Conservation (phyloP, 2,888 invertebrate genomes). For the Clusia tigrina region DNA sequence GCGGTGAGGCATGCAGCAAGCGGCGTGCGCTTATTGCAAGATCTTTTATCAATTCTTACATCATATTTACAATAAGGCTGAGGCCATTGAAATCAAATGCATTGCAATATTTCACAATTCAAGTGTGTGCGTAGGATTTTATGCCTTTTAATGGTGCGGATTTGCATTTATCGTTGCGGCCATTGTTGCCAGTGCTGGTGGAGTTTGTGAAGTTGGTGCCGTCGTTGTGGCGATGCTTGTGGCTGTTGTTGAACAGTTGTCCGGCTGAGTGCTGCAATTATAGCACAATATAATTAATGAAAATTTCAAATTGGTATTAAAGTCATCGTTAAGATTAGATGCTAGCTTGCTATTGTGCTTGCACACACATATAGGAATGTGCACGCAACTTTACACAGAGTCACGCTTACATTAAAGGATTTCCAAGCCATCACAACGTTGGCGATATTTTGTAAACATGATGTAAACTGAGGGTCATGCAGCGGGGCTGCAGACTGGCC, state of each 20-base stretch:
- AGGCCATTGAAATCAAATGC: conserved; percentile 50
- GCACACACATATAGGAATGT: too few relatives aligned
- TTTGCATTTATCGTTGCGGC: not conserved
- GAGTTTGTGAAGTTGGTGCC: not conserved
- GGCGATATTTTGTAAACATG: too few relatives aligned
- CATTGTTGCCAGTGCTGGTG: not conserved
- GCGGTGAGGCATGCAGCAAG: too few relatives aligned
- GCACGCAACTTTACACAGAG: too few relatives aligned
- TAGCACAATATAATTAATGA: conserved; percentile 49
- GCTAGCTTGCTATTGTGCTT: not conserved
- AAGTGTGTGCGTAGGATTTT: conserved; percentile 43
- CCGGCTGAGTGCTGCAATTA: conserved; percentile 24
- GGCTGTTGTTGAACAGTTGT: not conserved
- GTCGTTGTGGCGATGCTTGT: not conserved
- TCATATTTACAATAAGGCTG: conserved; percentile 42
- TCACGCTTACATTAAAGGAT: too few relatives aligned
- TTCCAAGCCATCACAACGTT: too few relatives aligned
- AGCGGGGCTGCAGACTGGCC: too few relatives aligned
- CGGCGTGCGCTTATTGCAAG: not conserved
- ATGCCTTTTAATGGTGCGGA: not conserved
- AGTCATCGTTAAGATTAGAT: conserved; percentile 51
- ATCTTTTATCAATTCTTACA: conserved; percentile 34
- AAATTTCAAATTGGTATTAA: conserved; percentile 54
- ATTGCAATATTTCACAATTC: conserved; percentile 55
- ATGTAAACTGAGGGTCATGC: too few relatives aligned